Base-by-base conservation (phyloP, 2,888 invertebrate genomes). In the Nysson spinosus region DNA sequence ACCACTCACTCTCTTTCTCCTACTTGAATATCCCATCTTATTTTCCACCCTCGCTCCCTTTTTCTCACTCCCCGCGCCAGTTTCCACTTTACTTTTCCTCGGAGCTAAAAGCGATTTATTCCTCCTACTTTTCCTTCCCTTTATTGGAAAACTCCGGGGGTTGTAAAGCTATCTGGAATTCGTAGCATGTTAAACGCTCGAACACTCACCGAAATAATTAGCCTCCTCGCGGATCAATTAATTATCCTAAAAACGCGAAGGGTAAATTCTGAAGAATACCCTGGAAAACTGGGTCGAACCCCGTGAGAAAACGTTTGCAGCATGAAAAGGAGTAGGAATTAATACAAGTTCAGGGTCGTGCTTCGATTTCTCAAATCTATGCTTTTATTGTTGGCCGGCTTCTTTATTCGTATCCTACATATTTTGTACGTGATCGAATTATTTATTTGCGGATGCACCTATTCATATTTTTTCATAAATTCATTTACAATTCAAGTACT, bases 271-370 rank as follows among this genome's bases (percentile, higher is more conserved):
- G 42, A 11, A 28, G 35, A 62, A 40, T 11, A 9, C 2, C 9
- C 22, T 1, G n/a, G 34, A 24, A 37, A 64, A 49, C 32, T 57
- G 12, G 66, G 61, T 54, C 61, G 47, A 16, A 32, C n/a, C 14
- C 5, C 22, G 28, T 14, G 22, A 28, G 11, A 30, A 20, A 9
- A 40, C 14, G 14, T 4, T 12, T 34, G 5, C 4, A 3, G 4
- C 34, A 4, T 4, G 14, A 5, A 12, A 4, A 11, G 30, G 7
- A 11, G 6, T 30, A 30, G 11, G 11, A n/a, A n/a, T 12, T 14
- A 34, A 14, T 16, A 7, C 34, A 34, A 34, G 34, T 34, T 14
- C 34, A 34, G 1, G 34, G 34, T 14, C 34, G 34, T 7, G 12
- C 2, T 5, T 14, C 4, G 14, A 14, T 34, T 30, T 30, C 11